phyloP scores from a whole-genome alignment of 1,140 invertebrate species.

The Octopus sinensis region DNA sequence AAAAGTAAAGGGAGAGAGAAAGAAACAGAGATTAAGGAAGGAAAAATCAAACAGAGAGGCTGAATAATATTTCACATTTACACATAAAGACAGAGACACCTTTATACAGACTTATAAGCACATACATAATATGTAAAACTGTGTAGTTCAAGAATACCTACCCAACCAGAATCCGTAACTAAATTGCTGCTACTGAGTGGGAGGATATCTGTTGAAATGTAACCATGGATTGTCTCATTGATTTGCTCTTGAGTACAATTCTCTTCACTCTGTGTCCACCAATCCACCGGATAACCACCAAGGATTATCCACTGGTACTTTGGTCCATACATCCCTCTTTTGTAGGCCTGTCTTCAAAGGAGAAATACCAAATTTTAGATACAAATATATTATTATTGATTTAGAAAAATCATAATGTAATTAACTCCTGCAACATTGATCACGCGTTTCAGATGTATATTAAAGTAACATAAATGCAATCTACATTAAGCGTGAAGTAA shows the following conservation, averaged over 20 bases:
- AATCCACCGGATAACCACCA: constrained; percentile 77
- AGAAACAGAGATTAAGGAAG: not conserved
- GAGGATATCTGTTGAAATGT: constrained; percentile 82
- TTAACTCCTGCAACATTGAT: too few species aligned
- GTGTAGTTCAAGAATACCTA: constrained; percentile 61
- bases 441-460: too few species aligned
- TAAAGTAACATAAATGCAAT: too few species aligned
- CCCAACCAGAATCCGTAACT: constrained; percentile 84
- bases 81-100: too few species aligned
- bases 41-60: too few species aligned
- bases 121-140: not conserved
- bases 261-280: constrained; percentile 66
- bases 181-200: constrained; percentile 72
- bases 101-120: not conserved
- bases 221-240: constrained; percentile 79
- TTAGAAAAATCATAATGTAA: too few species aligned
- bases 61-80: too few species aligned
- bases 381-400: too few species aligned
- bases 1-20: not conserved
- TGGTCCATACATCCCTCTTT: constrained; percentile 72
- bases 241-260: constrained; percentile 75
- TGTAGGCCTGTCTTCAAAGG: constrained; percentile 60
- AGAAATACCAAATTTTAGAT: constrained; percentile 12
- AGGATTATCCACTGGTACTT: constrained; percentile 97
- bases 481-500: too few species aligned